Evolutionary conservation across 2,797 vertebrate species (phyloP), one percentile per base, ranked within the genome.

Genomic region (Varecia variegata): DNA sequence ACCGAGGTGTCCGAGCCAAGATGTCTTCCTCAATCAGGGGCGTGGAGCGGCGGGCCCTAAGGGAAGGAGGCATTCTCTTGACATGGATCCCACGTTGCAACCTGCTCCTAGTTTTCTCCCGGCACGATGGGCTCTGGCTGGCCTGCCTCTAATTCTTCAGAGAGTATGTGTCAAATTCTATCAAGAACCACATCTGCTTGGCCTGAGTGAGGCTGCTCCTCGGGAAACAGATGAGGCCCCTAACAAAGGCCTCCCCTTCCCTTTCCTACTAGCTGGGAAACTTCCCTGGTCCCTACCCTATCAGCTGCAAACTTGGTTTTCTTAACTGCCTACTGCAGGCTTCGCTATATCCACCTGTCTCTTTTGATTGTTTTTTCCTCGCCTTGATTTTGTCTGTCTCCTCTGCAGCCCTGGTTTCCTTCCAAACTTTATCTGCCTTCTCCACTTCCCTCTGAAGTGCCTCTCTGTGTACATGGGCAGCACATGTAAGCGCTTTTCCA

Each of bases 131-230:
- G 30, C 84, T 81, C 58, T 45, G 67, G 68, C 82, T 94, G 92
- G 90, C 96, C 65, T 71, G 77, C 43, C n/a, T 50, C 3, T 2
- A 43, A 94, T 85, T 93, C 95, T 92, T 80, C 88, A 81, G 94
- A 91, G 54, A 94, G 54, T 62, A 35, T 30, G 38, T 94, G 95
- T 96, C 95, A 93, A 0, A 81, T 93, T 96, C 94, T 88, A 81
- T 97, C 96, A 91, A 70, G 68, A 97, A 65, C 79, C 93, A 96
- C 96, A 95, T 95, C 83, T 94, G 88, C 86, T 77, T 91, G 95
- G 62, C 50, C 76, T 60, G 52, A 91, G 89, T 1, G 54, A 87
- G 65, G 86, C 86, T 82, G 77, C 94, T 70, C 2, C 45, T 40
- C 27, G 35, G 77, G 79, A 95, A 91, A 56, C 90, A 93, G 92